phyloP scores from a whole-genome alignment of 1,140 invertebrate species.

The Musca vetustissima region DNA sequence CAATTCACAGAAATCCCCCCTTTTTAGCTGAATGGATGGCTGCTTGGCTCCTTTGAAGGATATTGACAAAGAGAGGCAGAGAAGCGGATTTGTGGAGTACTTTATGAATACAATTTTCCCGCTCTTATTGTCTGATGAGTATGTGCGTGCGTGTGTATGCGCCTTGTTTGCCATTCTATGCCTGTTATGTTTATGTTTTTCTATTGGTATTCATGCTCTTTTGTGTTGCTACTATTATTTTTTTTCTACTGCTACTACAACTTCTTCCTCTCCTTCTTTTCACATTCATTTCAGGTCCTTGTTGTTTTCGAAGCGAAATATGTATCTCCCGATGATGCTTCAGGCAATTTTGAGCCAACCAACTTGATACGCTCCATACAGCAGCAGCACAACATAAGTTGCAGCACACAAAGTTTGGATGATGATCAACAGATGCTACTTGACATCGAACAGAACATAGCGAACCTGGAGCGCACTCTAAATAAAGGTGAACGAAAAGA shows the following conservation, averaged over 20 bases:
- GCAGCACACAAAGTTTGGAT: slow-evolving; percentile 55
- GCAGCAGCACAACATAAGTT: slow-evolving; percentile 31
- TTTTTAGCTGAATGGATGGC: neutral
- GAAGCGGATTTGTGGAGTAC: neutral
- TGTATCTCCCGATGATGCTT: slow-evolving; percentile 63
- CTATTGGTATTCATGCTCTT: neutral
- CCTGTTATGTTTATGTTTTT: neutral
- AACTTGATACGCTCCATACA: slow-evolving; percentile 29
- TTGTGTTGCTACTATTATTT: neutral
- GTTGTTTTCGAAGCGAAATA: slow-evolving; percentile 70
- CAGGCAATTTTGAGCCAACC: slow-evolving; percentile 44
- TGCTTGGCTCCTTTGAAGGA: too few species aligned
- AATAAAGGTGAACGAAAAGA: slow-evolving; percentile 31
- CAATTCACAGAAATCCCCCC: neutral
- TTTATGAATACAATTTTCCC: too few species aligned
- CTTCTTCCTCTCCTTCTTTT: too few species aligned
- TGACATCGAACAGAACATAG: slow-evolving; percentile 77
- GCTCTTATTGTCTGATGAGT: neutral
- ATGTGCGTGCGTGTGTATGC: neutral
- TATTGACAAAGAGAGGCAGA: too few species aligned
- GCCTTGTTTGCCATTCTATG: neutral
- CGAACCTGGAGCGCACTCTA: slow-evolving; percentile 68
- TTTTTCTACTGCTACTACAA: too few species aligned
- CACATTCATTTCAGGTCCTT: slow-evolving; percentile 58
- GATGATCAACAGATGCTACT: slow-evolving; percentile 74